Percentiles rank a stretch among this genome's conserved stretches.
Evolutionary conservation across 2,797 vertebrate genomes (phyloP).

Genomic region (Etheostoma nigrum): DNA sequence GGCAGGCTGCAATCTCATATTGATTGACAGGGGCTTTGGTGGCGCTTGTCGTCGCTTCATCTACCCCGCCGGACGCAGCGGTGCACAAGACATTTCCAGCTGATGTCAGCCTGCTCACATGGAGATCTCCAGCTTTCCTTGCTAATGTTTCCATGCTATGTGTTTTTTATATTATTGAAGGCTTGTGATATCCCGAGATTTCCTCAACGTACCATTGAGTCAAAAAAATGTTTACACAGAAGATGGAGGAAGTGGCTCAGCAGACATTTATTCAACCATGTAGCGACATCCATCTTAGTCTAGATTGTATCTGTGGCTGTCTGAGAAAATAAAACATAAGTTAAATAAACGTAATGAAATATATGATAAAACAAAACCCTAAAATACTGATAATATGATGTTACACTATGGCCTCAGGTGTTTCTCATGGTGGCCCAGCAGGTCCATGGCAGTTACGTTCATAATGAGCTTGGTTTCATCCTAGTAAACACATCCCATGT

Average conservation of each 20-base stretch:
- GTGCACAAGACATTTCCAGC: conserved; percentile 26
- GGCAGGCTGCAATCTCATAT: conserved; percentile 75
- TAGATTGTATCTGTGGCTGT: conserved; percentile 9
- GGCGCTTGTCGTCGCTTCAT: conserved; percentile 43
- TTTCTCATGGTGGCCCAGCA: conserved; percentile 53
- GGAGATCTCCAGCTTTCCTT: conserved; percentile 26
- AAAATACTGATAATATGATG: neutral
- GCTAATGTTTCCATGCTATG: conserved; percentile 21
- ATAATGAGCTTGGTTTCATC: conserved; percentile 73
- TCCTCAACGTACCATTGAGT: conserved; percentile 44
- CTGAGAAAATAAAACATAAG: conserved; percentile 3
- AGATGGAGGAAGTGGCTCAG: conserved; percentile 49
- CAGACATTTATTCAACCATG: conserved; percentile 46
- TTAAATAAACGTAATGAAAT: neutral
- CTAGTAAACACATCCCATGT: conserved; percentile 80
- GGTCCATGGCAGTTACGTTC: conserved; percentile 54
- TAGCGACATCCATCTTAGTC: conserved; percentile 49
- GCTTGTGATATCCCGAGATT: conserved; percentile 53
- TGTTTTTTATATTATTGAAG: conserved; percentile 26
- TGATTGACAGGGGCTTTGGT: conserved; percentile 67
- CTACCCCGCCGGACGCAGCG: conserved; percentile 40
- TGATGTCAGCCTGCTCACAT: conserved; percentile 26
- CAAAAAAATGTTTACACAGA: conserved; percentile 58
- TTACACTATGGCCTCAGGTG: conserved; percentile 39
- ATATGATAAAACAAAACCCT: neutral